Base-by-base conservation (phyloP, 2,888 invertebrate species). In the Ellobium chinense region DNA sequence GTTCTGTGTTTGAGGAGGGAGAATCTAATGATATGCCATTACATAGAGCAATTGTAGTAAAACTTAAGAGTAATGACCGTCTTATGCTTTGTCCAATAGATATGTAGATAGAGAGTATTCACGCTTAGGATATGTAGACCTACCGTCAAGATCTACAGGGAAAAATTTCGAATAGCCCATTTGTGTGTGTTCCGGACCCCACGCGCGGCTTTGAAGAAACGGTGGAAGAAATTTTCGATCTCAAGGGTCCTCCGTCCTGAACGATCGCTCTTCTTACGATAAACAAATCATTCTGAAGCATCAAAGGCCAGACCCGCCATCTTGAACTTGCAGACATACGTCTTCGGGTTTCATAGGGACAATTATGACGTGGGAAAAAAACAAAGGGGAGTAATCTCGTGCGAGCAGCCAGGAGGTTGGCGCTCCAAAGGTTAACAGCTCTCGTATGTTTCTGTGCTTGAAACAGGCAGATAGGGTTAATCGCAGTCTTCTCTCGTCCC, bases 341-440 rank as follows among this genome's bases (percentile, higher is more conserved):
- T 34, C 65, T 66, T 65, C 66, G 54, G 34, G 54, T 27, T 54
- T 56, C 66, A 34, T 1, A 29, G 36, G 27, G 27, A 24, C 76
- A 66, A 46, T 66, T 56, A 24, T 76, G 66, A 76, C 76, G 76
- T 36, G 21, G 66, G n/a, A n/a, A n/a, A 37, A 66, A 65, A 76
- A 76, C 76, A 76, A 76, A 66, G 34, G 66, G 18, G n/a, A 66
- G 29, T 31, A 65, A 76, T 76, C 66, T 46, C 21, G 3, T n/a
- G 18, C 21, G 9, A 12, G 1, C 14, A 63, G 74, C 36, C 24
- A 3, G 37, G n/a, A 60, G n/a, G 12, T 12, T 72, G 1, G 0
- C 1, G 9, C 37, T 18, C 0, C 18, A 76, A 76, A 76, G 76
- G 76, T 76, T 76, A 76, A 76, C 56, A 36, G 37, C 66, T 76